Base-by-base conservation (phyloP, 2,797 vertebrate genomes). In the Gephyroberyx darwinii region DNA sequence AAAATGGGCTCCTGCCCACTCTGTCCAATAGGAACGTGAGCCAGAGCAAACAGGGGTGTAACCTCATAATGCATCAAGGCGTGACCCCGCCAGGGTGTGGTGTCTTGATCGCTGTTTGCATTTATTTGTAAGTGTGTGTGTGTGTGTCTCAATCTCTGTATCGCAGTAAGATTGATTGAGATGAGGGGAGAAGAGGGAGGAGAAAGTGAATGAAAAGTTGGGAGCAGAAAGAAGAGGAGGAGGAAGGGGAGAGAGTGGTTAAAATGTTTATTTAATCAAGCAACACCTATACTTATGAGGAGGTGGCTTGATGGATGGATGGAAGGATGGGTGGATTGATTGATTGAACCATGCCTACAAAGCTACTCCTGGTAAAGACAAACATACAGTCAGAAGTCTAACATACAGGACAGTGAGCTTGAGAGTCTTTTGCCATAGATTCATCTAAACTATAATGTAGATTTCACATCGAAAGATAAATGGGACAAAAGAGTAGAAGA, bases 1-100 rank as follows among this genome's bases (percentile, higher is more conserved):
- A 86, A 85, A 76, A 84, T 65, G 22, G 67, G 70, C 58, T 77
- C 31, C 74, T 86, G 74, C 79, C 85, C 52, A 64, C 66, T 52
- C 17, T 33, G 54, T 84, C 66, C 69, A 86, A 78, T 71, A 70
- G 57, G 54, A 88, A 74, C 35, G 7, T 1, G 56, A 84, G 83
- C 88, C 91, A 90, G 89, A 85, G 73, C 71, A 92, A 92, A 92
- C 85, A 90, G 55, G 86, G 89, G 84, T 80, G 88, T 88, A 85
- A 63, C 79, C 63, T 78, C 64, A 10, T 63, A 81, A 80, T 77
- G 74, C 71, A 87, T 79, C 71, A 84, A 86, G 83, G 80, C 75
- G 51, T 80, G 78, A 84, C 77, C 86, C 73, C 50, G 13, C 71
- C 70, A 69, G 84, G 87, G 84, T 82, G 88, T 82, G 81, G 83